Conservation (phyloP, 2,888 invertebrate species). For the Syrista parreyssii region DNA sequence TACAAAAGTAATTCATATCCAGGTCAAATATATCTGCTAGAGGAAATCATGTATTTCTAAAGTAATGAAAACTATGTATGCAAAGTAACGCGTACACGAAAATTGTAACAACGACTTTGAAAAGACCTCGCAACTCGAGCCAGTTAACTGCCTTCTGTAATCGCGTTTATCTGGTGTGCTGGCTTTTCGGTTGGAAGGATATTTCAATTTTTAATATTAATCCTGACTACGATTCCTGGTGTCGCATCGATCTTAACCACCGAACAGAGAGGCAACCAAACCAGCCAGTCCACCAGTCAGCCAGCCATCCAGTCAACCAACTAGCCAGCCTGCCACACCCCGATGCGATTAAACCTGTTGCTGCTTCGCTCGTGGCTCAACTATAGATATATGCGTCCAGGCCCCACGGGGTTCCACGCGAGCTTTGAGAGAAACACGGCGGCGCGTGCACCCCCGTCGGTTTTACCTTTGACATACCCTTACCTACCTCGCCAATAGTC, state of each 20-base stretch:
- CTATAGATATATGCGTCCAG: slow-evolving; percentile 21
- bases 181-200: slow-evolving; percentile 11
- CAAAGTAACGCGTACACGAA: no score
- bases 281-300: slow-evolving; percentile 34
- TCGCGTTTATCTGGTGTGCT: not conserved
- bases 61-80: no score
- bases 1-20: not conserved
- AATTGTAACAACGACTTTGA: not conserved
- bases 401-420: slow-evolving; percentile 34
- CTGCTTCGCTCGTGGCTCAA: slow-evolving; percentile 50
- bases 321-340: slow-evolving; percentile 56
- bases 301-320: slow-evolving; percentile 28
- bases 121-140: not conserved
- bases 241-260: slow-evolving; percentile 49
- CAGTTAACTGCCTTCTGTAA: not conserved
- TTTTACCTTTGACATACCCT: slow-evolving; percentile 44
- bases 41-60: not conserved
- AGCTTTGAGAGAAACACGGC: slow-evolving; percentile 34
- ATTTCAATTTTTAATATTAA: slow-evolving; percentile 40
- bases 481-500: slow-evolving; percentile 29
- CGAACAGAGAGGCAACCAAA: slow-evolving; percentile 39
- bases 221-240: slow-evolving; percentile 29
- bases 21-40: not conserved
- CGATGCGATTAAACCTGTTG: slow-evolving; percentile 63
- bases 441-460: slow-evolving; percentile 8